Conservation (phyloP, 35 echinoderm and acorn worm species). For the Chiridota heheva region DNA sequence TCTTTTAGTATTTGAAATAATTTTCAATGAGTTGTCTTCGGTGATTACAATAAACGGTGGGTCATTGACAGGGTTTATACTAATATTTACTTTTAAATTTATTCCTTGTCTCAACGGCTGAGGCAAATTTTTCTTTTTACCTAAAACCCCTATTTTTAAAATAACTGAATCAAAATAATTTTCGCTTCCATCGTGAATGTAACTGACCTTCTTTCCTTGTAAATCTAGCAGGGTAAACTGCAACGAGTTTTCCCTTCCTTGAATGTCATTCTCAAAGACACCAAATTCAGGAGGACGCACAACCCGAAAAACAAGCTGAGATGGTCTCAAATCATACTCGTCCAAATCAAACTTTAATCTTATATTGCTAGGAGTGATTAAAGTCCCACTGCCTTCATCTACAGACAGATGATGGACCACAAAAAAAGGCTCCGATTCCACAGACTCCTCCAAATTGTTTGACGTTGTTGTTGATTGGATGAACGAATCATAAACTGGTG, state of each 20-base stretch:
- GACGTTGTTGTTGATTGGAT: background rate
- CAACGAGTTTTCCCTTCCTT: slow-evolving; percentile 43
- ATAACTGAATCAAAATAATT: slow-evolving; percentile 77
- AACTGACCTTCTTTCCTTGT: slow-evolving; percentile 73
- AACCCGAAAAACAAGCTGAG: slow-evolving; percentile 78
- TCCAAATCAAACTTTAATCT: slow-evolving; percentile 70
- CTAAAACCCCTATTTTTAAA: slow-evolving; percentile 69
- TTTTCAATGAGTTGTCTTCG: slow-evolving; percentile 63
- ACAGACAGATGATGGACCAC: slow-evolving; percentile 40
- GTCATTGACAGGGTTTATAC: slow-evolving; percentile 84
- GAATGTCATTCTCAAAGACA: slow-evolving; percentile 58
- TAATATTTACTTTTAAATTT: slow-evolving; percentile 52
- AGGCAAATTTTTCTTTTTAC: slow-evolving; percentile 64
- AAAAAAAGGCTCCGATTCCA: slow-evolving; percentile 14
- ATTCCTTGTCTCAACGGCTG: slow-evolving; percentile 32
- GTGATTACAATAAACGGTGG: slow-evolving; percentile 70
- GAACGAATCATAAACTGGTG: too few relatives aligned
- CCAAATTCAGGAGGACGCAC: slow-evolving; percentile 58
- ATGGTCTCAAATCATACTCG: slow-evolving; percentile 58
- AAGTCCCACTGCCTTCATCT: slow-evolving; percentile 62
- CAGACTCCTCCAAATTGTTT: background rate
- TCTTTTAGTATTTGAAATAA: slow-evolving; percentile 63
- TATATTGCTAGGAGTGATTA: slow-evolving; percentile 59
- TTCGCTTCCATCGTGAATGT: slow-evolving; percentile 92
- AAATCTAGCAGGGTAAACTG: slow-evolving; percentile 88